Base-by-base conservation (phyloP, 2,888 invertebrate genomes). In the Diplolepis rosae region DNA sequence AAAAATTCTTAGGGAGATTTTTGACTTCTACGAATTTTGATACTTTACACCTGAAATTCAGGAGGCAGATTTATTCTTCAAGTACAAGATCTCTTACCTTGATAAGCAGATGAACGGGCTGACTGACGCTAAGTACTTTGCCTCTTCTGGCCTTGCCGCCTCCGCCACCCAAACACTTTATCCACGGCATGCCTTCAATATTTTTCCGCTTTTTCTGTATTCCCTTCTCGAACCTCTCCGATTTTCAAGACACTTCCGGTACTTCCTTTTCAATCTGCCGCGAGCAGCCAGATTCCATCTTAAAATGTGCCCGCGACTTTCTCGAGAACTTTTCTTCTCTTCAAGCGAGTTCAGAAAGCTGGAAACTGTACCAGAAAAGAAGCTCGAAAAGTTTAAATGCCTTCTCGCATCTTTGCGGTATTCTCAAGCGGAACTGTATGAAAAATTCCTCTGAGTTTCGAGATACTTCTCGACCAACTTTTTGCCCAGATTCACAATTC, bases 21-120 rank as follows among this genome's bases (percentile, higher is more conserved):
- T n/a, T n/a, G n/a, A 2, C 2, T 18, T 18, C 18, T 45, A 1
- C 18, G 45, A 45, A 45, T 18, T 9, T 45, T 45, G 15, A 18
- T 18, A n/a, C 18, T 18, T n/a, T 15, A 45, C 45, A 15, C 18
- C 9, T 39, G 4, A 9, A 39, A 9, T 39, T 45, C 18, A 45
- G 9, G 2, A 7, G n/a, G n/a, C n/a, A n/a, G n/a, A n/a, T n/a
- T 7, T 39, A 7, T 39, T 28, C 27, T 27, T n/a, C n/a, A 28
- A 51, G 39, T 39, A 65, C 7, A 50, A 9, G 51, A 27, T 18
- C 54, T 72, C 82, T 83, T 80, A 88, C 88, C 87, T 88, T 88
- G 78, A 87, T 87, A 71, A 88, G 85, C 82, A 88, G 85, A 84
- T 88, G 88, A 82, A 88, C 84, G 80, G 88, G 88, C 69, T 88